Base-by-base conservation (phyloP, 2,113 vertebrate genomes). In the Spheniscus mendiculus region DNA sequence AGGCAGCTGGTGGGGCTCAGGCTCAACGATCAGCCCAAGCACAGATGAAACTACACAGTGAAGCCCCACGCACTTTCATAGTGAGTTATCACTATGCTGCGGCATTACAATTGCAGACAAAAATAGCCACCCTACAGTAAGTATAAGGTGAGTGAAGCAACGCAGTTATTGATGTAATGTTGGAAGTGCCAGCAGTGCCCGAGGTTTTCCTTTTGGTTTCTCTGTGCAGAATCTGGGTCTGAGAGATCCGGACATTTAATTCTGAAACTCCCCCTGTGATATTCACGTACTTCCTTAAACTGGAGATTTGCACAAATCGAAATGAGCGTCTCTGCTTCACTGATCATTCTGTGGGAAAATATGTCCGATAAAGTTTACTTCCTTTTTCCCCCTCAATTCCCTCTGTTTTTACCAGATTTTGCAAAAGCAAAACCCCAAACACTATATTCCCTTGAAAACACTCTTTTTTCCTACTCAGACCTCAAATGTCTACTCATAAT, bases 191-290 rank as follows among this genome's bases (percentile, higher is more conserved):
- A 34, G 47, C n/a, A 56, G 38, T 65, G 74, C 53, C 50, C 0
- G 5, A 85, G 74, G 84, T 91, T 95, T 96, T 85, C 30, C 66
- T 95, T 91, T 90, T 80, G 87, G 69, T 92, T 96, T 84, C 77
- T 70, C 45, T 45, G 21, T 36, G 38, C 49, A 45, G 78, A 34
- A 44, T 65, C 56, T 8, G 65, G 44, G 30, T 47, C 70, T 80
- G 62, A 52, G 74, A 76, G 27, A 59, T 30, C 10, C 2, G 5
- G 76, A 10, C 36, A 12, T 77, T 83, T 73, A 30, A 26, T 76
- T 94, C 53, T 53, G 78, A n/a, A 94, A 73, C 50, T 69, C 10
- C 6, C 22, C 6, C 19, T 15, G 40, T 21, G 32, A 38, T n/a
- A 40, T 4, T 85, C 21, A 8, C 0, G 0, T 18, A 17, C 70